phyloP scores from a whole-genome alignment of 1,140 invertebrate genomes.

The Nymphalis io region DNA sequence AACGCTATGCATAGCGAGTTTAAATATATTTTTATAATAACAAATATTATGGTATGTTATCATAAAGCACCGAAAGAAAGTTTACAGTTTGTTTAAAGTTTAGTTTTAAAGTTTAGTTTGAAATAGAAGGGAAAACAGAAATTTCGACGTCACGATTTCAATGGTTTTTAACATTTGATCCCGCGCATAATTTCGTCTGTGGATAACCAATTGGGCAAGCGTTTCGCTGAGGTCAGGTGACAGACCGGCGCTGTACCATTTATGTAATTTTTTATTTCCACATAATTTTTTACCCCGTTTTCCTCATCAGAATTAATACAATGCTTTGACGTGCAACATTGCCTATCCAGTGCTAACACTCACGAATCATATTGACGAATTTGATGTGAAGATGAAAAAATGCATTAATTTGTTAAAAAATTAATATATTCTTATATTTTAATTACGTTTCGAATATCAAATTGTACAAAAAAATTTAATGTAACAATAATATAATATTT shows the following conservation, averaged over 20 bases:
- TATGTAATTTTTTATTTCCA: conserved; percentile 11
- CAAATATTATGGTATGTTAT: neutral
- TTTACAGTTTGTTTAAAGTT: too few species aligned
- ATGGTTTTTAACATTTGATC: conserved; percentile 73
- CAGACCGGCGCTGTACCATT: conserved; percentile 32
- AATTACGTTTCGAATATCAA: too few species aligned
- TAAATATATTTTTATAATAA: too few species aligned
- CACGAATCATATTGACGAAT: too few species aligned
- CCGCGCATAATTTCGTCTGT: conserved; percentile 54
- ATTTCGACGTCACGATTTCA: conserved; percentile 55
- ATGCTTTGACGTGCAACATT: neutral
- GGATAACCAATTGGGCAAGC: conserved; percentile 73
- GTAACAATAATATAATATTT: too few species aligned
- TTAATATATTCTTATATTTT: too few species aligned
- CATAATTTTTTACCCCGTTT: neutral
- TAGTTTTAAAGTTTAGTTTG: too few species aligned
- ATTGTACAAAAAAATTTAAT: too few species aligned
- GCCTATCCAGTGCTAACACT: too few species aligned
- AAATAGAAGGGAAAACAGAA: conserved; percentile 50
- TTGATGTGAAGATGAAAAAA: too few species aligned
- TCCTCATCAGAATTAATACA: neutral
- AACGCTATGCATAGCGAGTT: too few species aligned
- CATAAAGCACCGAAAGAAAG: conserved; percentile 28
- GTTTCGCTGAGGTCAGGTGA: conserved; percentile 61
- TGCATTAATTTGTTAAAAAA: too few species aligned